phyloP scores from a whole-genome alignment of 2,113 vertebrate genomes.

The Taurulus bubalis region DNA sequence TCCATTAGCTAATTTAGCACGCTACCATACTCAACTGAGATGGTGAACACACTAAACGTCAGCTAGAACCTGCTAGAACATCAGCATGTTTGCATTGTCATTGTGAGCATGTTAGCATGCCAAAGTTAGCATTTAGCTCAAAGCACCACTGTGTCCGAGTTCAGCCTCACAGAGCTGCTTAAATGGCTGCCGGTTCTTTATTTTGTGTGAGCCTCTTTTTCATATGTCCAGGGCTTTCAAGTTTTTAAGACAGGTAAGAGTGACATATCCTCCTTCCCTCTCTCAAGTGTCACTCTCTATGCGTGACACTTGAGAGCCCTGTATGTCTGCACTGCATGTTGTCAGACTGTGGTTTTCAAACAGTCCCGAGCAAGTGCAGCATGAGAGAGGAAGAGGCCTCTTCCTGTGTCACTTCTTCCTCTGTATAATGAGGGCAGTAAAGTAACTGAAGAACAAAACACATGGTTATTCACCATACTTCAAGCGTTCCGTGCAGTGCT shows the following conservation, averaged over 20 bases:
- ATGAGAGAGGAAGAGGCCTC: constrained; percentile 1
- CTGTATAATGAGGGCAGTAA: not conserved
- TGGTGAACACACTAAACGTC: not conserved
- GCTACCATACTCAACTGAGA: not conserved
- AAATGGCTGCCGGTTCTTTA: not conserved
- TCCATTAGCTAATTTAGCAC: not conserved
- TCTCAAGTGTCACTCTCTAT: too few relatives aligned
- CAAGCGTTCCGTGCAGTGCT: not conserved
- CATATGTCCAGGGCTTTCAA: too few relatives aligned
- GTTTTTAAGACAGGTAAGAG: too few relatives aligned
- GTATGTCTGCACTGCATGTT: not conserved
- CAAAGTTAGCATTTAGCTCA: not conserved
- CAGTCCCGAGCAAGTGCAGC: not conserved
- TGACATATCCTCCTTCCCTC: too few relatives aligned
- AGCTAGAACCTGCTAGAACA: not conserved
- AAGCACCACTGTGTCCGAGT: not conserved
- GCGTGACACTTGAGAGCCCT: too few relatives aligned
- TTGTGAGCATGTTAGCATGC: not conserved
- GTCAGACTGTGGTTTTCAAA: constrained; percentile 38
- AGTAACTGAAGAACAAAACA: not conserved
- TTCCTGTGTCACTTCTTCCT: constrained; percentile 45
- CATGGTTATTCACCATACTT: not conserved
- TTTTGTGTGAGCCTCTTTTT: not conserved
- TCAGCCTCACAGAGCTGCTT: not conserved
- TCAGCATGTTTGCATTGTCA: not conserved